phyloP scores from a whole-genome alignment of 2,888 invertebrate species.

The Acleris laterana region DNA sequence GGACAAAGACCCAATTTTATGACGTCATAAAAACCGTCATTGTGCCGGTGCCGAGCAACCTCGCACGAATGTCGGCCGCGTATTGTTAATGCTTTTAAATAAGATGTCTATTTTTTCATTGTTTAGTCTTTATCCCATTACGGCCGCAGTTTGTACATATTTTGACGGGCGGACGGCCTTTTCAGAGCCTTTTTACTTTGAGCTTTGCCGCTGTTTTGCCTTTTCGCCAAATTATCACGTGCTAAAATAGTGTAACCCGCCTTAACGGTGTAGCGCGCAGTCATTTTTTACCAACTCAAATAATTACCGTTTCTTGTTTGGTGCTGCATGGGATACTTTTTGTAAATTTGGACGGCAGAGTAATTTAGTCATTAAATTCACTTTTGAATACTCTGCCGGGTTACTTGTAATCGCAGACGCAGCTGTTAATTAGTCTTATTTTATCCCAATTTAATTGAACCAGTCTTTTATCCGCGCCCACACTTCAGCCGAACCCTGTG shows the following conservation, averaged over 20 bases:
- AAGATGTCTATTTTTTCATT: conserved; percentile 81
- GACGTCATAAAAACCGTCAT: conserved; percentile 73
- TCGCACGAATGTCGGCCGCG: conserved; percentile 71
- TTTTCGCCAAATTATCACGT: conserved; percentile 71
- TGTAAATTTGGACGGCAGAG: background rate
- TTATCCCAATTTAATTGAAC: conserved; percentile 23
- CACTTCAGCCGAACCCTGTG: conserved; percentile 36
- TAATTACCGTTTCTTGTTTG: too few relatives aligned
- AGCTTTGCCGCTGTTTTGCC: conserved; percentile 57
- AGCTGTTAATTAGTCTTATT: conserved; percentile 19
- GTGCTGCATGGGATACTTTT: background rate
- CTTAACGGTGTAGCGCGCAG: conserved; percentile 18
- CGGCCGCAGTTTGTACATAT: conserved; percentile 77
- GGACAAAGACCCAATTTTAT: conserved; percentile 78
- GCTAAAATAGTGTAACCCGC: conserved; percentile 51
- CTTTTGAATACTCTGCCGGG: conserved; percentile 1
- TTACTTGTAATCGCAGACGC: conserved; percentile 8
- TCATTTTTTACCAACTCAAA: too few relatives aligned
- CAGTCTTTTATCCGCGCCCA: conserved; percentile 30
- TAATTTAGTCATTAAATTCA: conserved; percentile 3
- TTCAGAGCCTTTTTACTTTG: conserved; percentile 61
- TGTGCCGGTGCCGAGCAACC: conserved; percentile 66
- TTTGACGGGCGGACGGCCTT: conserved; percentile 71
- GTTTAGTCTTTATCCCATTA: conserved; percentile 67
- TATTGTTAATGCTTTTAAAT: conserved; percentile 78